Evolutionary conservation across 2,113 vertebrate species (phyloP).

Genomic region (Pseudorectes ferrugineus): DNA sequence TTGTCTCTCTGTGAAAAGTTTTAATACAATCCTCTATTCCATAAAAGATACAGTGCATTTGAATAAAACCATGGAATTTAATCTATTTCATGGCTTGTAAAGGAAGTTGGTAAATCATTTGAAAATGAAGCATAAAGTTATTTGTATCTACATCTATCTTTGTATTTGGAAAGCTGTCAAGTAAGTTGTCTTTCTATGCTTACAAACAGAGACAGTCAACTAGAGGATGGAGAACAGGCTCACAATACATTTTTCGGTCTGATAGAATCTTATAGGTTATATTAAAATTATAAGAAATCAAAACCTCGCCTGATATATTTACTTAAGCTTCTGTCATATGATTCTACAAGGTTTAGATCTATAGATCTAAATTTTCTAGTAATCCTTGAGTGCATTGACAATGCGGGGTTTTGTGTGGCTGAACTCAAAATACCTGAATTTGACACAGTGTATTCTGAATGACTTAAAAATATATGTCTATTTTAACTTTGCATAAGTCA

Average conservation of each 20-base stretch:
- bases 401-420: background rate
- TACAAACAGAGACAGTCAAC: background rate
- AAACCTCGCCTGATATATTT: conserved; percentile 9
- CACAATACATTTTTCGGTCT: background rate
- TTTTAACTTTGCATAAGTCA: background rate
- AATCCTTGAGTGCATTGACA: background rate
- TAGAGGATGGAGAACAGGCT: background rate
- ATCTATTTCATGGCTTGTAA: background rate
- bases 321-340: background rate
- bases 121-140: background rate
- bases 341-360: conserved; percentile 22
- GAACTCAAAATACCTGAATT: background rate
- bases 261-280: background rate
- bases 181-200: background rate
- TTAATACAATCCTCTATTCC: background rate
- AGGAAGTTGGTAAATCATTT: background rate
- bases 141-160: background rate
- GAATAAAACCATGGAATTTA: background rate
- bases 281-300: conserved; percentile 35
- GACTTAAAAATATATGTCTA: background rate
- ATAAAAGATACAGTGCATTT: background rate
- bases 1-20: background rate
- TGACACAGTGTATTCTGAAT: background rate
- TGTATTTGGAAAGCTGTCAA: background rate
- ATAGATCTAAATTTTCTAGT: background rate